A percentile compares a stretch with the other conserved stretches of the same genome.
Conservation (phyloP, 2,113 vertebrate genomes). For the Garra rufa region DNA sequence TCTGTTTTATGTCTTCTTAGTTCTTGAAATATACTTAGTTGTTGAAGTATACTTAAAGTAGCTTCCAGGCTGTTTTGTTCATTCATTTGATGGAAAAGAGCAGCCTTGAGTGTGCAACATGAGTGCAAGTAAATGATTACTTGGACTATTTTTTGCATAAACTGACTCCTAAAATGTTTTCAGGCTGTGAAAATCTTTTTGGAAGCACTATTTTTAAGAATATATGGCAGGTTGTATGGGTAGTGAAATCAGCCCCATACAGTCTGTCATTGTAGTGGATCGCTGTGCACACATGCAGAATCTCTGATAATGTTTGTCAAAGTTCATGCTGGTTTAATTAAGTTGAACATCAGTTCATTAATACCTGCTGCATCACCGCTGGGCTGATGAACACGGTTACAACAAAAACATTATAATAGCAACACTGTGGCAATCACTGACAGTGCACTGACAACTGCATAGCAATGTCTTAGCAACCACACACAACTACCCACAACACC, state of each 20-base stretch:
- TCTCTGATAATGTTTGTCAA: background rate
- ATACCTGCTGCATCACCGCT: background rate
- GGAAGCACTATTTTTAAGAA: background rate
- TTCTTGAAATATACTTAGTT: no score
- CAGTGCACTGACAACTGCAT: background rate
- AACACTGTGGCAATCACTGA: background rate
- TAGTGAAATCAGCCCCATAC: background rate
- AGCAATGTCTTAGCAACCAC: background rate
- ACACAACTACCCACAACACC: background rate
- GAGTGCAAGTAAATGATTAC: background rate
- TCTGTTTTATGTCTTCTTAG: no score
- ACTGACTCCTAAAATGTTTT: background rate
- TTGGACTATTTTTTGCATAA: background rate
- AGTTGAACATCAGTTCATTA: background rate
- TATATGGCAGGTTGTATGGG: background rate
- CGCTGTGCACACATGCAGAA: background rate
- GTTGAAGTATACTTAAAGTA: background rate
- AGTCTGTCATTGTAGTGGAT: background rate
- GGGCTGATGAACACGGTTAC: background rate
- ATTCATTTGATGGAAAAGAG: background rate
- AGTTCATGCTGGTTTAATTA: background rate
- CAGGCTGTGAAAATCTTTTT: background rate
- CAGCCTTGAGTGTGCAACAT: background rate
- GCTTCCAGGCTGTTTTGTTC: background rate
- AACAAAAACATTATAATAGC: background rate